A percentile compares a stretch with the other conserved stretches of the same genome.
phyloP scores from a whole-genome alignment of 2,797 vertebrate species.

The Paratrypauchen microcephalus region DNA sequence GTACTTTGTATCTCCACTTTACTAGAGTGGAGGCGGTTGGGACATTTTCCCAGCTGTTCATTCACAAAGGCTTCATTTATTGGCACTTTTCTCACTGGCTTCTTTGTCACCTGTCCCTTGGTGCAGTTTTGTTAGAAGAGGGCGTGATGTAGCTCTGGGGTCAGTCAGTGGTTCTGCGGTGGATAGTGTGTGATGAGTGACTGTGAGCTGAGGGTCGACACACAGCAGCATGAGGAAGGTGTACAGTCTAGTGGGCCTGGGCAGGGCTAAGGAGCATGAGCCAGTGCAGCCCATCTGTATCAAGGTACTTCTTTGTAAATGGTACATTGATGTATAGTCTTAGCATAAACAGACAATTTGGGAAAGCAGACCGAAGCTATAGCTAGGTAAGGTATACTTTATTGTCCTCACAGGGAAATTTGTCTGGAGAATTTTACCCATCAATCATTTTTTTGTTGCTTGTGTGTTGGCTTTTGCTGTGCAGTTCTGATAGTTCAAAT shows the following conservation, averaged over 20 bases:
- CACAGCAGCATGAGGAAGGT: conserved; percentile 65
- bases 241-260: conserved; percentile 59
- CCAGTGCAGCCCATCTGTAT: conserved; percentile 62
- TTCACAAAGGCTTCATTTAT: conserved; percentile 50
- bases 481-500: not conserved
- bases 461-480: not conserved
- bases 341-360: not conserved
- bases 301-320: conserved; percentile 55
- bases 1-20: conserved; percentile 14
- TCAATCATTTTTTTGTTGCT: no score
- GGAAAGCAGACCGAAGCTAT: not conserved
- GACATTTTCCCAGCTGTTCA: conserved; percentile 29
- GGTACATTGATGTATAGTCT: no score
- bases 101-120: conserved; percentile 51
- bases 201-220: not conserved
- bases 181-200: conserved; percentile 20
- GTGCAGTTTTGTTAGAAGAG: not conserved
- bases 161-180: conserved; percentile 19
- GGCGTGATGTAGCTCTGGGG: conserved; percentile 41
- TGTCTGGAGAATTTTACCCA: no score
- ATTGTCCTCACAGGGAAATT: no score
- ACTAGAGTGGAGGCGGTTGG: conserved; percentile 7
- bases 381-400: no score
- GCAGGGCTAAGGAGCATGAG: conserved; percentile 60
- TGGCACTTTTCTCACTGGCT: conserved; percentile 8